phyloP scores from a whole-genome alignment of 2,888 invertebrate genomes.

The Vesta saturnalis region DNA sequence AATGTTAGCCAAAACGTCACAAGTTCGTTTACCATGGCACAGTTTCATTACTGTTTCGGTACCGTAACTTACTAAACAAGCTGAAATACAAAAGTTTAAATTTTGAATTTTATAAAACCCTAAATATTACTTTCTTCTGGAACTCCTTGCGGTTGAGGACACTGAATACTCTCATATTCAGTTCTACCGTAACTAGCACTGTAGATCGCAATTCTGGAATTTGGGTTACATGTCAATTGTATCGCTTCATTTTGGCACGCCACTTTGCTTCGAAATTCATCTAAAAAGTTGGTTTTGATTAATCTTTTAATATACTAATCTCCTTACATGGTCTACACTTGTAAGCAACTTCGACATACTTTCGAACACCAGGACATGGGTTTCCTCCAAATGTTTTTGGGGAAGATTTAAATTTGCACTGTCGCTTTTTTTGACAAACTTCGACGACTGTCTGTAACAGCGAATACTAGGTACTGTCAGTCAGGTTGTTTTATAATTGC shows the following conservation, averaged over 20 bases:
- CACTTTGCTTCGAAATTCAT: slow-evolving; percentile 92
- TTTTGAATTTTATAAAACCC: background rate
- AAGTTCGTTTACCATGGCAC: slow-evolving; percentile 84
- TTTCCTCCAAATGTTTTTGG: slow-evolving; percentile 90
- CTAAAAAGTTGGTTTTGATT: slow-evolving; percentile 64
- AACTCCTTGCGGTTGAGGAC: slow-evolving; percentile 85
- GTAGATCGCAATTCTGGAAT: slow-evolving; percentile 90
- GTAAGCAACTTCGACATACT: slow-evolving; percentile 95
- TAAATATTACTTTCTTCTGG: slow-evolving; percentile 86
- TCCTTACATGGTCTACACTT: slow-evolving; percentile 97
- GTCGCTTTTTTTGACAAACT: slow-evolving; percentile 91
- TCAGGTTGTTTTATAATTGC: slow-evolving; percentile 61
- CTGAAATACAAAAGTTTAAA: slow-evolving; percentile 64
- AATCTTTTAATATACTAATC: slow-evolving; percentile 77
- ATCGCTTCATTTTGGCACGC: slow-evolving; percentile 93
- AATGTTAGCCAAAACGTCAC: slow-evolving; percentile 81
- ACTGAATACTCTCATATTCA: slow-evolving; percentile 86
- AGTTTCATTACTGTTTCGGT: slow-evolving; percentile 91
- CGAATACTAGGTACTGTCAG: slow-evolving; percentile 76
- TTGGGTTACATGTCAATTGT: slow-evolving; percentile 86
- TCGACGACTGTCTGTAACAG: slow-evolving; percentile 94
- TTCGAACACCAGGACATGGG: slow-evolving; percentile 90
- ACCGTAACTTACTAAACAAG: slow-evolving; percentile 87
- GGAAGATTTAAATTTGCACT: slow-evolving; percentile 90
- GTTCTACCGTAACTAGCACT: slow-evolving; percentile 93